Percentiles rank a stretch among this genome's conserved stretches.
Evolutionary conservation across 1,140 invertebrate species (phyloP).

Genomic region (silkworm (Bombyx mori)): DNA sequence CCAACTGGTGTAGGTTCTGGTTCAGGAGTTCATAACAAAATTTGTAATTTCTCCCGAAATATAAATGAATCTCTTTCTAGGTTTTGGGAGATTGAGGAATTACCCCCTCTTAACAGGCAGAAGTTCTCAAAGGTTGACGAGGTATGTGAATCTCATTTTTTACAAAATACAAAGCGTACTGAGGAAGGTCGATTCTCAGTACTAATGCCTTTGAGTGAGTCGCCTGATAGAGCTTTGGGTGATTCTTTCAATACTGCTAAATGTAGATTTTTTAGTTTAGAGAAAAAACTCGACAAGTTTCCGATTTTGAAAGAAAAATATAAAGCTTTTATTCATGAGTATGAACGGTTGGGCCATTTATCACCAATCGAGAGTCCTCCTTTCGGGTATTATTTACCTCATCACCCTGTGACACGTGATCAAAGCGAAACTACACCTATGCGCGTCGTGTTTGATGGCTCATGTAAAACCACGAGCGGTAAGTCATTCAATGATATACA

Average conservation of each 20-base stretch:
- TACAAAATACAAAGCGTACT: neutral
- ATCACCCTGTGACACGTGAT: slow-evolving; percentile 1
- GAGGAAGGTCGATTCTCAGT: no score
- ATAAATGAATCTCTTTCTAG: neutral
- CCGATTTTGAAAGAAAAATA: no score
- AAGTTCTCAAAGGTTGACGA: neutral
- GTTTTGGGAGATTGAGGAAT: slow-evolving; percentile 4
- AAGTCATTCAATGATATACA: slow-evolving; percentile 4
- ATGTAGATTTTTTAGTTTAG: slow-evolving; percentile 1
- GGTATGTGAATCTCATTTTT: slow-evolving; percentile 1
- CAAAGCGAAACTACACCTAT: neutral
- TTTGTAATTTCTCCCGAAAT: slow-evolving; percentile 2
- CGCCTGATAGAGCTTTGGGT: no score
- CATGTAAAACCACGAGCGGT: slow-evolving; percentile 1
- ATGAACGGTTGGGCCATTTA: slow-evolving; percentile 1
- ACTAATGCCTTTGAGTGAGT: no score
- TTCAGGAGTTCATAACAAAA: no score
- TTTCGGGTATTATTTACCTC: slow-evolving; percentile 1
- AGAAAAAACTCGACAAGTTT: neutral
- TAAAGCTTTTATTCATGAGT: slow-evolving; percentile 1
- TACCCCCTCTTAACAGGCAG: neutral
- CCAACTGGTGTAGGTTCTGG: no score
- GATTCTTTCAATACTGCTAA: neutral
- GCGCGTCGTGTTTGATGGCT: neutral
- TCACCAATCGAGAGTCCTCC: neutral